These are phyloP conservation scores for Sympetrum striolatum DNA, from an alignment of 2,888 invertebrate genomes.

Conservation along the genomic window DNA sequence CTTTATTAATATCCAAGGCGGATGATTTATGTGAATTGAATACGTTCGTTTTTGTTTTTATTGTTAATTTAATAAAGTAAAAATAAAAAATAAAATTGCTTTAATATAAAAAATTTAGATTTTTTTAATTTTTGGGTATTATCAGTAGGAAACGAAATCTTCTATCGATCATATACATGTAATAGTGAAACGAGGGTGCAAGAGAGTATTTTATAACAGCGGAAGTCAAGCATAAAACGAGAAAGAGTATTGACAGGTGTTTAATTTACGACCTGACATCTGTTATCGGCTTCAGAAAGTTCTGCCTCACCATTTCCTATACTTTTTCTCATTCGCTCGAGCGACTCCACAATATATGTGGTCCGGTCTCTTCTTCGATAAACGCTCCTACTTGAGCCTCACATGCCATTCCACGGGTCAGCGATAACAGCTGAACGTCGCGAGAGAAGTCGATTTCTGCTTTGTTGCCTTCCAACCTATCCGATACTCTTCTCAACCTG, in stretches of 20 bases:
- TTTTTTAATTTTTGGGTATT: too few relatives aligned
- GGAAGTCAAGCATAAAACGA: not conserved
- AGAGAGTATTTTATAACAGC: not conserved
- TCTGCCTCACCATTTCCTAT: not conserved
- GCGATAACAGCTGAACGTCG: not conserved
- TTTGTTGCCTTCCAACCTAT: not conserved
- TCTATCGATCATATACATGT: too few relatives aligned
- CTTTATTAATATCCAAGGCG: too few relatives aligned
- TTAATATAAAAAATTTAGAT: too few relatives aligned
- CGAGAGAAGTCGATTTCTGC: not conserved
- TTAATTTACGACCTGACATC: conserved; percentile 35
- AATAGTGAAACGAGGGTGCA: not conserved
- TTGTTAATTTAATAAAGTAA: too few relatives aligned
- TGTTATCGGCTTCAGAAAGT: conserved; percentile 18
- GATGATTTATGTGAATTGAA: too few relatives aligned
- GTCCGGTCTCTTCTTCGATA: conserved; percentile 9
- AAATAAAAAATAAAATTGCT: too few relatives aligned
- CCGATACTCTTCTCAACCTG: not conserved
- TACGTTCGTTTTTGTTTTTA: too few relatives aligned
- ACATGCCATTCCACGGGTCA: not conserved
- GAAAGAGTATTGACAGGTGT: not conserved
- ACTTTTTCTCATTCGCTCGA: not conserved
- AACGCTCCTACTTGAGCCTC: not conserved
- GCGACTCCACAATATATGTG: not conserved
- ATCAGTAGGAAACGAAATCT: too few relatives aligned